Base-by-base conservation (phyloP, 1,140 invertebrate genomes). In the Paralvinella palmiformis region DNA sequence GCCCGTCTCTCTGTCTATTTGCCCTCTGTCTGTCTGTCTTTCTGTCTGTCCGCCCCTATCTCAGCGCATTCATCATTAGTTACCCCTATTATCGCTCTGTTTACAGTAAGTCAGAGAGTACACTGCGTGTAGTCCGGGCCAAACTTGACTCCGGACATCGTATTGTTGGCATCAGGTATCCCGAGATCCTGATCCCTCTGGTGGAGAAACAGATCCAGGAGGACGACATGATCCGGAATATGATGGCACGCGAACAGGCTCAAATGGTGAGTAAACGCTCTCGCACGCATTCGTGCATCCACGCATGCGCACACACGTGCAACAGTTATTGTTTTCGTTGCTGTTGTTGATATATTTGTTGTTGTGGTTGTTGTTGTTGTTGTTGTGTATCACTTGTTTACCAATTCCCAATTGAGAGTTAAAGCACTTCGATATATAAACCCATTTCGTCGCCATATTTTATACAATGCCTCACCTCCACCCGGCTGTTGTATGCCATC, bases 91-190 rank as follows among this genome's bases (percentile, higher is more conserved):
- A n/a, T n/a, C n/a, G n/a, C n/a, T n/a, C n/a, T n/a, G n/a, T n/a
- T 73, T 68, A 6, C 66, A 78, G 76, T 52, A 76, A 77, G 62
- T 68, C 69, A 17, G 77, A 79, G 44, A 73, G 68, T 13, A 66
- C 58, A 7, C 71, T 79, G 6, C 65, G 75, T 33, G 77, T 79
- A 29, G 75, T 77, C 13, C 61, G 77, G n/a, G 72, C 71, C 0
- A 67, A 73, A 56, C 59, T 77, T 5, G 72, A 79, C 62, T 68
- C 69, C 62, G 74, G 75, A 6, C 71, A 76, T 56, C 62, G 77
- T 36, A 68, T 79, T 22, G 73, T 79, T 3, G 75, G 75, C n/a
- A 64, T 79, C 20, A 57, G 74, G 13, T 79, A 74, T 55, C 77
- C 77, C 6, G 68, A 73, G 27, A 35, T 72, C 3, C 70, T 79